Evolutionary conservation across 2,888 invertebrate species (phyloP).

Genomic region (Ichneumoninae sp.): DNA sequence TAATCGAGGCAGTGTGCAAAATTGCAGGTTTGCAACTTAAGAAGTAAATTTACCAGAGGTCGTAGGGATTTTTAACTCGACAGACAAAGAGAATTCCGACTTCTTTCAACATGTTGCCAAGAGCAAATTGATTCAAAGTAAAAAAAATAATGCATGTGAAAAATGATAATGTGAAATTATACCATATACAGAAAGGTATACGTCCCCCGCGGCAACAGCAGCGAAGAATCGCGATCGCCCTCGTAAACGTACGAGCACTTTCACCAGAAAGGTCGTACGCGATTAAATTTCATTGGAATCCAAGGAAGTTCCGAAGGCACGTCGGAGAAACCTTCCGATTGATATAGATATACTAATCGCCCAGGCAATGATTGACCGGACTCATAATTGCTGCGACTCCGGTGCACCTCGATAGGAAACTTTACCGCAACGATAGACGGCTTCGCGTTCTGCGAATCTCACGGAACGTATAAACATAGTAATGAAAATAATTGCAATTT

Average conservation of each 20-base stretch:
- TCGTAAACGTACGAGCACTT: conserved; percentile 13
- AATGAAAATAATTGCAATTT: not conserved
- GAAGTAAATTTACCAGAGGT: not conserved
- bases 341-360: conserved; percentile 4
- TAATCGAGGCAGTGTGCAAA: not conserved
- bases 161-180: not conserved
- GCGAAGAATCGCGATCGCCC: conserved; percentile 5
- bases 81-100: not conserved
- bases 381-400: conserved; percentile 15
- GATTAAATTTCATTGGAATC: conserved; percentile 39
- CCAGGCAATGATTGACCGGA: not conserved
- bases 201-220: not conserved
- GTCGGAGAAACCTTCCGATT: conserved; percentile 19
- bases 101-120: not conserved
- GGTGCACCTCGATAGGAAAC: conserved; percentile 4
- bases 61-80: not conserved
- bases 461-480: not conserved
- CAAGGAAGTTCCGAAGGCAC: conserved; percentile 8
- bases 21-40: not conserved
- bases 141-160: not conserved
- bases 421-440: not conserved
- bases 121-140: not conserved
- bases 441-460: not conserved
- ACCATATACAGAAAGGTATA: not conserved
- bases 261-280: conserved; percentile 41